A percentile compares a stretch with the other conserved stretches of the same genome.
phyloP scores from a whole-genome alignment of 64 coral and sea anemone genomes.

The Acropora tenuis region DNA sequence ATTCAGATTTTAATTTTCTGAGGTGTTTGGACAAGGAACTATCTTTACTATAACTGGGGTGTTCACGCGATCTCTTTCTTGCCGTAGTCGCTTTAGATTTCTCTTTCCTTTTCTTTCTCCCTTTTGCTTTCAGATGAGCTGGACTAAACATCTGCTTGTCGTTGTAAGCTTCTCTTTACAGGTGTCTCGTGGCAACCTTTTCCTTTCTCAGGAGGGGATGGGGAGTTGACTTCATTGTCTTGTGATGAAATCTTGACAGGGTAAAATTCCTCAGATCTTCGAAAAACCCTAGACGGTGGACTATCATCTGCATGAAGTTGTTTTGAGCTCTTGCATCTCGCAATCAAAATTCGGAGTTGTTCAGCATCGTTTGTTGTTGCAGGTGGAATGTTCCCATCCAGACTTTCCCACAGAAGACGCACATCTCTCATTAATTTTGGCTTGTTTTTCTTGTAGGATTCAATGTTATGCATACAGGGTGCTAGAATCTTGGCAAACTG shows the following conservation, averaged over 20 bases:
- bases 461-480: conserved; percentile 4
- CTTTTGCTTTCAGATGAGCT: conserved; percentile 12
- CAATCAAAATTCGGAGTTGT: conserved; percentile 20
- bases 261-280: background rate
- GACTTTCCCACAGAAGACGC: conserved; percentile 31
- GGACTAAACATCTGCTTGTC: background rate
- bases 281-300: background rate
- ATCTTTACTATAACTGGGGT: background rate
- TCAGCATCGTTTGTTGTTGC: conserved; percentile 48
- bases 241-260: background rate
- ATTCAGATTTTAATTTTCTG: background rate
- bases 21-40: background rate
- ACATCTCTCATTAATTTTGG: conserved; percentile 70
- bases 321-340: conserved; percentile 37
- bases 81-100: background rate
- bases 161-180: background rate
- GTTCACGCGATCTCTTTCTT: background rate
- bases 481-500: conserved; percentile 31
- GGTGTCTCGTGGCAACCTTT: background rate
- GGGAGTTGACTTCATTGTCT: background rate
- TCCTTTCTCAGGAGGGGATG: conserved; percentile 2
- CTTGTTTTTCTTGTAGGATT: conserved; percentile 49
- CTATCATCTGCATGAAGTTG: background rate
- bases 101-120: conserved; percentile 1
- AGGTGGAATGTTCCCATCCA: conserved; percentile 60